Percentiles rank a stretch among this genome's conserved stretches.
These are phyloP conservation scores for Silvanus unidentatus DNA, from an alignment of 2,888 invertebrate species.

Conservation along the genomic window DNA sequence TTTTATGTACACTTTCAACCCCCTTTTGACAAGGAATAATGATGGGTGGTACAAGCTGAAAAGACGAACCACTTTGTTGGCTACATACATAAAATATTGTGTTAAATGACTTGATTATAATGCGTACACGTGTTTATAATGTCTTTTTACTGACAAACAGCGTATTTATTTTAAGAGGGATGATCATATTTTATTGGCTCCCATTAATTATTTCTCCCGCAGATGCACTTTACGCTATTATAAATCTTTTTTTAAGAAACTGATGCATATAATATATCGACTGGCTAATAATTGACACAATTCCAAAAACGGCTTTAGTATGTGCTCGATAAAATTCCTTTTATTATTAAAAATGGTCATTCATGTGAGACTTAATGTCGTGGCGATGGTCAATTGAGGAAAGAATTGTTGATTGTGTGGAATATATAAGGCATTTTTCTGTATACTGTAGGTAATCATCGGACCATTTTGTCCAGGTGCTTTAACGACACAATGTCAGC, in stretches of 20 bases:
- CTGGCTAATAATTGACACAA: background rate
- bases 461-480: conserved; percentile 12
- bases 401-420: background rate
- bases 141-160: conserved; percentile 30
- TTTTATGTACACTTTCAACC: conserved; percentile 4
- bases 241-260: conserved; percentile 3
- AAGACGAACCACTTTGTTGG: background rate
- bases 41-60: background rate
- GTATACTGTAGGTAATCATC: too few relatives aligned
- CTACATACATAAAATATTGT: conserved; percentile 23
- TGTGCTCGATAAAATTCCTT: too few relatives aligned
- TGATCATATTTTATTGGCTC: conserved; percentile 5
- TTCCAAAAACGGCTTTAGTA: background rate
- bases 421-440: background rate
- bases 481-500: background rate
- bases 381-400: conserved; percentile 3
- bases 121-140: conserved; percentile 29
- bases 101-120: conserved; percentile 32
- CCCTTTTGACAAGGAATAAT: conserved; percentile 5
- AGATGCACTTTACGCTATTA: background rate
- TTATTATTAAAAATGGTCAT: too few relatives aligned
- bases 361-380: too few relatives aligned
- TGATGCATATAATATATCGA: too few relatives aligned
- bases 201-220: background rate
- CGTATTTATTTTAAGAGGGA: conserved; percentile 13